Percentiles rank a stretch among this genome's conserved stretches.
Conservation (phyloP, 2,113 vertebrate genomes). For the Tychaedon coryphoeus region DNA sequence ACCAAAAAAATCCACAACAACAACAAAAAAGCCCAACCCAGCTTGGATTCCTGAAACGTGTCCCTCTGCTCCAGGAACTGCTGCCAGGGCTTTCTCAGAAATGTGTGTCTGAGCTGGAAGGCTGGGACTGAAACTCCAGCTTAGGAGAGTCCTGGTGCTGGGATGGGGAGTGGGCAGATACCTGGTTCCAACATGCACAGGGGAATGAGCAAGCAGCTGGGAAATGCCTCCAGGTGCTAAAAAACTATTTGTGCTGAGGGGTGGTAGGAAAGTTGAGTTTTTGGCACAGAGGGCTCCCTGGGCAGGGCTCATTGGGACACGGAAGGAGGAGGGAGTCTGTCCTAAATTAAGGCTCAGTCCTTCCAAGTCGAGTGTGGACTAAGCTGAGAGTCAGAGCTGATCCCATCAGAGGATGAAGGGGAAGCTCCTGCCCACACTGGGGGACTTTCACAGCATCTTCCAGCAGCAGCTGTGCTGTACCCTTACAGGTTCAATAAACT, state of each 20-base stretch:
- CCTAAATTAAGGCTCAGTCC: not conserved
- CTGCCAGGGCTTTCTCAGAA: constrained; percentile 74
- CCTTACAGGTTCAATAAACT: constrained; percentile 30
- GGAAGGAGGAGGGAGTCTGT: not conserved
- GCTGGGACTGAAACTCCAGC: not conserved
- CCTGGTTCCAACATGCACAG: not conserved
- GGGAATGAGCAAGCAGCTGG: not conserved
- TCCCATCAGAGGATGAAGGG: not conserved
- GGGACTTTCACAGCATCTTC: not conserved
- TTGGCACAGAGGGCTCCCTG: not conserved
- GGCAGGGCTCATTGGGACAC: not conserved
- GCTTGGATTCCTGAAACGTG: constrained; percentile 68
- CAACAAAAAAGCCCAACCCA: not conserved
- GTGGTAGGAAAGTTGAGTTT: not conserved
- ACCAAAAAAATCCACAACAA: not conserved
- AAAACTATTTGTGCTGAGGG: not conserved
- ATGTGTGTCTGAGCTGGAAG: constrained; percentile 57
- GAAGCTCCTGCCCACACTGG: not conserved
- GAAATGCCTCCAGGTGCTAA: constrained; percentile 10
- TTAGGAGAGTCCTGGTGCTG: not conserved
- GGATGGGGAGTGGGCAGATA: not conserved
- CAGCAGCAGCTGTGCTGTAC: not conserved
- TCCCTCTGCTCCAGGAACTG: constrained; percentile 46
- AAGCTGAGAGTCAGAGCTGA: not conserved
- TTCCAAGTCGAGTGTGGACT: not conserved